Conservation (phyloP, 1,140 invertebrate species). For the Heliconius melpomene region DNA sequence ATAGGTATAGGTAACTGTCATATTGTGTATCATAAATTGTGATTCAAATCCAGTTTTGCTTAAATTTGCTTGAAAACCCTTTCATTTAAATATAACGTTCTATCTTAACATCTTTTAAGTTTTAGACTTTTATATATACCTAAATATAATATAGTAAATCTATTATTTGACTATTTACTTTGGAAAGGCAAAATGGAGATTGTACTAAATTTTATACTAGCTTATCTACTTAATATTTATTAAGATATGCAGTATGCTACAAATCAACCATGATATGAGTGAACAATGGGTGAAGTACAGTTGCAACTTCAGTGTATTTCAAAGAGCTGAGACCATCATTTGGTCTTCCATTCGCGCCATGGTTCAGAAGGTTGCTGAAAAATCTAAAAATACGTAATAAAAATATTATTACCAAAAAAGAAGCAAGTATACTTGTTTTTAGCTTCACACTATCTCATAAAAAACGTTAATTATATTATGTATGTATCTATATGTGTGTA, state of each 20-base stretch:
- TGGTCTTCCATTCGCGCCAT: conserved; percentile 78
- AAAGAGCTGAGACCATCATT: conserved; percentile 87
- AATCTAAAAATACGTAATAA: neutral
- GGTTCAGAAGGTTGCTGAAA: conserved; percentile 33
- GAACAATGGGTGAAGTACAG: conserved; percentile 81
- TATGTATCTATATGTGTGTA: no score
- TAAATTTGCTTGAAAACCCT: no score
- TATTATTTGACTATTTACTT: neutral
- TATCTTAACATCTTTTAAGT: neutral
- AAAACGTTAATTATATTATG: no score
- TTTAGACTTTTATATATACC: neutral
- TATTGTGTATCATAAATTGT: neutral
- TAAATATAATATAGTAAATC: neutral
- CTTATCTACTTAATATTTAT: neutral
- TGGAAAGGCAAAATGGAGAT: conserved; percentile 1
- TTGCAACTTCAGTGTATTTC: conserved; percentile 83
- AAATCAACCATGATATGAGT: conserved; percentile 83
- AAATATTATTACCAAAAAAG: no score
- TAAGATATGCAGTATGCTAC: conserved; percentile 51
- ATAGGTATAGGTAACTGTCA: neutral
- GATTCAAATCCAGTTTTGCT: neutral
- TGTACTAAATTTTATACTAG: neutral
- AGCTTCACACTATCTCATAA: no score
- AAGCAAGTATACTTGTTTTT: no score
- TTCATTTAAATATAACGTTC: neutral